phyloP scores from a whole-genome alignment of 2,113 vertebrate species.

The Datnioides undecimradiatus region DNA sequence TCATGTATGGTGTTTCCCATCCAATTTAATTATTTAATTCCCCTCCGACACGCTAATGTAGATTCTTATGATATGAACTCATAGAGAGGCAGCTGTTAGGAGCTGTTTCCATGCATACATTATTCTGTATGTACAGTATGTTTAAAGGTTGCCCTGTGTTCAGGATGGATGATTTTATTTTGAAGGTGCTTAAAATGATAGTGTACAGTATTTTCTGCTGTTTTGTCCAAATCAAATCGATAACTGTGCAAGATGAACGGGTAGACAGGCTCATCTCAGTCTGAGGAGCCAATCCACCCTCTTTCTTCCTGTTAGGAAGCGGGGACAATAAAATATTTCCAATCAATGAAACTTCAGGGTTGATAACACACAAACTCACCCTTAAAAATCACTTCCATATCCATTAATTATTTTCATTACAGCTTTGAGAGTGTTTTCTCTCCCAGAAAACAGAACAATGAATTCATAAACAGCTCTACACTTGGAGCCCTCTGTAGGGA shows the following conservation, averaged over 20 bases:
- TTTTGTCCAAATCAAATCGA: slow-evolving; percentile 5
- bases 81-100: background rate
- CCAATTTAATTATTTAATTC: slow-evolving; percentile 55
- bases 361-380: slow-evolving; percentile 37
- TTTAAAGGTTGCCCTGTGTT: background rate
- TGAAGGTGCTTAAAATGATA: background rate
- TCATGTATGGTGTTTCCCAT: slow-evolving; percentile 36
- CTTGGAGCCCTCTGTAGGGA: slow-evolving; percentile 1
- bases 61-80: slow-evolving; percentile 3
- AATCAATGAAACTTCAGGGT: slow-evolving; percentile 31
- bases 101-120: background rate
- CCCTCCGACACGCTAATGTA: slow-evolving; percentile 38
- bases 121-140: background rate
- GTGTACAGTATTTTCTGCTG: background rate
- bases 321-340: slow-evolving; percentile 27
- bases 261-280: slow-evolving; percentile 12
- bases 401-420: slow-evolving; percentile 37
- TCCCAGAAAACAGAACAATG: slow-evolving; percentile 23
- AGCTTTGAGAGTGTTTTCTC: slow-evolving; percentile 29
- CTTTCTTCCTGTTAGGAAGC: slow-evolving; percentile 12
- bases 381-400: slow-evolving; percentile 27
- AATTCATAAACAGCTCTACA: slow-evolving; percentile 31
- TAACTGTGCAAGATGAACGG: background rate
- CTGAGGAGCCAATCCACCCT: background rate
- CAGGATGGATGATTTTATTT: background rate